Percentiles rank a stretch among this genome's conserved stretches.
phyloP scores from a whole-genome alignment of 2,888 invertebrate species.

The Empis stercorea region DNA sequence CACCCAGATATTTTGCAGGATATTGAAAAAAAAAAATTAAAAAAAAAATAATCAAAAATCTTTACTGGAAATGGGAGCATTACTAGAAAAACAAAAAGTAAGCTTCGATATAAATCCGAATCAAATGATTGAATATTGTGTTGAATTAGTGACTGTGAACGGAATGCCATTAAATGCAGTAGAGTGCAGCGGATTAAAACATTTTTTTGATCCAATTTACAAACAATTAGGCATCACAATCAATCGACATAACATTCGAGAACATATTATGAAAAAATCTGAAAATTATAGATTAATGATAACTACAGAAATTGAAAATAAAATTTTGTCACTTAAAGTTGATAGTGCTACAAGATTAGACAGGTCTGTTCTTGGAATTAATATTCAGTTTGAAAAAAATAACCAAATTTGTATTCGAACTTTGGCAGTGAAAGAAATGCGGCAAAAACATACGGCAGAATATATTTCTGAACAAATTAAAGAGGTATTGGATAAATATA shows the following conservation, averaged over 20 bases:
- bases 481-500: background rate
- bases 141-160: slow-evolving; percentile 1
- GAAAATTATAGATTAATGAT: background rate
- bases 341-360: background rate
- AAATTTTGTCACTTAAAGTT: slow-evolving; percentile 1
- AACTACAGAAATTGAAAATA: background rate
- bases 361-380: background rate
- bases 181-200: background rate
- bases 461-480: background rate
- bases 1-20: background rate
- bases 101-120: background rate
- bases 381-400: slow-evolving; percentile 1
- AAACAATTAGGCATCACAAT: background rate
- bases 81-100: background rate
- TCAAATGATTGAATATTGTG: background rate
- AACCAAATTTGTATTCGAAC: background rate
- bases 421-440: background rate
- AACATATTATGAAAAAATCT: background rate
- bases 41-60: background rate
- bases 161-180: too few relatives aligned
- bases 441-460: background rate
- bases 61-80: background rate
- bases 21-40: background rate
- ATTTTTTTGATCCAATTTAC: background rate
- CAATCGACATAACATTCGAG: background rate